Conservation (phyloP, 2,888 invertebrate genomes). For the Adelognathus sp. region DNA sequence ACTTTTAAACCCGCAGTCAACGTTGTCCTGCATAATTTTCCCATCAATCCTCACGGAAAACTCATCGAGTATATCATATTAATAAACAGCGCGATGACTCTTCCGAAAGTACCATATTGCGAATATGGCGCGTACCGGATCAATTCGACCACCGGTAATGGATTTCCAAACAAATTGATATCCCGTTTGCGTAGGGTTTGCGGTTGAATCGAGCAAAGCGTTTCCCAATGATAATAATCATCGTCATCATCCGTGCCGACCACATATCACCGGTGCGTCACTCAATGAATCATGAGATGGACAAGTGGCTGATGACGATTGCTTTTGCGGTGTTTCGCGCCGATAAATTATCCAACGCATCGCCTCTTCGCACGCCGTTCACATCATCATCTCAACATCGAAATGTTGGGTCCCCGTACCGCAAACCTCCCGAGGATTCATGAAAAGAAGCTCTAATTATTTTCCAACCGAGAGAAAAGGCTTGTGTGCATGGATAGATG, state of each 20-base stretch:
- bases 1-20: background rate
- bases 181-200: conserved; percentile 15
- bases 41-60: conserved; percentile 1
- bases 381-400: background rate
- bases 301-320: conserved; percentile 40
- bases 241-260: background rate
- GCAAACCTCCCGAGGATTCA: background rate
- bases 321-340: background rate
- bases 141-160: conserved; percentile 53
- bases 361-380: background rate
- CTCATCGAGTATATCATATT: conserved; percentile 25
- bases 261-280: background rate
- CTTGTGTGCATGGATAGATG: background rate
- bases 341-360: conserved; percentile 11
- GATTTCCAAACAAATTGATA: conserved; percentile 59
- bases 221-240: conserved; percentile 40
- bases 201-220: conserved; percentile 29
- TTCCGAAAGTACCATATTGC: conserved; percentile 19
- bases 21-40: conserved; percentile 28
- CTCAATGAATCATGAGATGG: conserved; percentile 29
- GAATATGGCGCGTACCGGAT: conserved; percentile 11
- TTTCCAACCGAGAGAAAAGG: background rate
- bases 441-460: conserved; percentile 7
- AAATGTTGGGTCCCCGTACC: background rate
- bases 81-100: conserved; percentile 15